Percentiles rank a stretch among this genome's conserved stretches.
phyloP scores from a whole-genome alignment of 2,113 vertebrate species.

The Callionymus lyra region DNA sequence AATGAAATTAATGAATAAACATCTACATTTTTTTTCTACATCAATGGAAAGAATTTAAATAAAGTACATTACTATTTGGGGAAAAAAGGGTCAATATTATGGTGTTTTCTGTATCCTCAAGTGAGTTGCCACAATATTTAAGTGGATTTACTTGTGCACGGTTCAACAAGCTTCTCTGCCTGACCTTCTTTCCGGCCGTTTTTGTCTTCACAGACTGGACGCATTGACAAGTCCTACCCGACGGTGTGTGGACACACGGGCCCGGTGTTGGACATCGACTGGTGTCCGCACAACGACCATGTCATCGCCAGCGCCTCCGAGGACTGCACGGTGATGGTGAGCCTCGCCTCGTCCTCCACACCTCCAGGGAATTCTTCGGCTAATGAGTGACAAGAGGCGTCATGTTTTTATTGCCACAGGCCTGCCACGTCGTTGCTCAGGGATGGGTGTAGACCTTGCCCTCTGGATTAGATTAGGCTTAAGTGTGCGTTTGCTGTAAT shows the following conservation, averaged over 20 bases:
- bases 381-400: conserved; percentile 18
- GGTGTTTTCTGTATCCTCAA: too few relatives aligned
- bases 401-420: conserved; percentile 34
- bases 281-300: conserved; percentile 95
- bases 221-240: conserved; percentile 94
- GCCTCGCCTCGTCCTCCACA: conserved; percentile 8
- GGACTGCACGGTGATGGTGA: conserved; percentile 94
- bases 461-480: conserved; percentile 57
- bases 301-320: conserved; percentile 94
- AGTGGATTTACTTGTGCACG: too few relatives aligned
- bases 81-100: too few relatives aligned
- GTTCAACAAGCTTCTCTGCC: too few relatives aligned
- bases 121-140: too few relatives aligned
- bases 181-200: conserved; percentile 10
- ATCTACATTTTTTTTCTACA: too few relatives aligned
- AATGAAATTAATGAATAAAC: too few relatives aligned
- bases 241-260: conserved; percentile 95
- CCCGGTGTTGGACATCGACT: conserved; percentile 93
- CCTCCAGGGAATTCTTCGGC: conserved; percentile 9
- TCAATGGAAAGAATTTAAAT: too few relatives aligned
- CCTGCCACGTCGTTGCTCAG: conserved; percentile 19
- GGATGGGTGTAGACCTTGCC: conserved; percentile 38
- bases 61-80: too few relatives aligned
- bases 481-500: conserved; percentile 48
- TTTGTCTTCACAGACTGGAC: conserved; percentile 73